phyloP scores from a whole-genome alignment of 2,113 vertebrate genomes.

The Eubucco bourcierii region DNA sequence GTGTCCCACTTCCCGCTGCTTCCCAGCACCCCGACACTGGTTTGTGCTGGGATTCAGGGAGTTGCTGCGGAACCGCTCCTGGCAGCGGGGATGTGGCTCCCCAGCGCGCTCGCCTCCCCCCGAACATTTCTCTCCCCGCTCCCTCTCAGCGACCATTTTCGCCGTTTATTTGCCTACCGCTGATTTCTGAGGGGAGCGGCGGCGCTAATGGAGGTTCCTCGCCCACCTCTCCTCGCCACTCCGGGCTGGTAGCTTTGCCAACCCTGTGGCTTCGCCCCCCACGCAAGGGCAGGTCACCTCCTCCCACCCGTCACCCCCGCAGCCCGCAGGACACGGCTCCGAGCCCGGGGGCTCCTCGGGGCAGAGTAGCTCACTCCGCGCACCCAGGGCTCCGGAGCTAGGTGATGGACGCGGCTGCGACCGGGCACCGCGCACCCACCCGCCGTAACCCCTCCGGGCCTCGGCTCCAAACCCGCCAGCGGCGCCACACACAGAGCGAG shows the following conservation, averaged over 20 bases:
- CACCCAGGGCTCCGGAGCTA: neutral
- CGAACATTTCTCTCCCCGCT: constrained; percentile 4
- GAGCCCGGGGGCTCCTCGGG: neutral
- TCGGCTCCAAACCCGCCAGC: fast-evolving
- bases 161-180: constrained; percentile 53
- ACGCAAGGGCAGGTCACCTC: neutral
- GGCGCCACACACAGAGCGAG: neutral
- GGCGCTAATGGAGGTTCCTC: constrained; percentile 25
- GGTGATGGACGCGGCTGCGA: neutral
- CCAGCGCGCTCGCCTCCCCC: neutral
- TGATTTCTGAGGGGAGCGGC: constrained; percentile 12
- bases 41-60: constrained; percentile 78
- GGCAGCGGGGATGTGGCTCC: constrained; percentile 37
- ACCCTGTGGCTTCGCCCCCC: neutral
- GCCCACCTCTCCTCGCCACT: neutral
- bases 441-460: neutral
- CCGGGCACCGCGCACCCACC: fast-evolving
- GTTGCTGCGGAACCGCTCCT: constrained; percentile 49
- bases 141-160: constrained; percentile 28
- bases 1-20: constrained; percentile 75
- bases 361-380: neutral
- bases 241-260: neutral
- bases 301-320: neutral
- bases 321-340: neutral
- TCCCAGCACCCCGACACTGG: constrained; percentile 75